Percentiles rank a stretch among this genome's conserved stretches.
phyloP scores from a whole-genome alignment of 1,140 invertebrate species.

The Cheumatopsyche charites region DNA sequence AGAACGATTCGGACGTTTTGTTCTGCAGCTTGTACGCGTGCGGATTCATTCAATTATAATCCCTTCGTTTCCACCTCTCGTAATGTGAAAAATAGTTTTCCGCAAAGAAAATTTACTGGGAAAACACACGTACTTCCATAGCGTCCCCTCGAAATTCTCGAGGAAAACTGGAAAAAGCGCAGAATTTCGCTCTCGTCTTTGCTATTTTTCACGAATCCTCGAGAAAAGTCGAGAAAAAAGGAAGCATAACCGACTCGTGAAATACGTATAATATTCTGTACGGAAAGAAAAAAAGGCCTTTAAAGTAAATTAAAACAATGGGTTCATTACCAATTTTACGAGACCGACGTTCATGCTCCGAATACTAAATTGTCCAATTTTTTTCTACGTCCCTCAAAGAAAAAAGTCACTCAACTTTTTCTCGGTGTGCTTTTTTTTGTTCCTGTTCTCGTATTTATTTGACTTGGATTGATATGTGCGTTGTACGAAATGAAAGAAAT shows the following conservation, averaged over 20 bases:
- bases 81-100: conserved; percentile 27
- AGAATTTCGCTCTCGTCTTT: conserved; percentile 2
- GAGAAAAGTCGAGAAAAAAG: background rate
- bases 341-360: conserved; percentile 23
- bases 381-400: conserved; percentile 15
- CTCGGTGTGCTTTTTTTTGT: background rate
- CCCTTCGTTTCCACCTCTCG: conserved; percentile 29
- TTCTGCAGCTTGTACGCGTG: conserved; percentile 1
- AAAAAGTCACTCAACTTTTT: conserved; percentile 2
- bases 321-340: conserved; percentile 28
- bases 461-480: conserved; percentile 5
- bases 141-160: background rate
- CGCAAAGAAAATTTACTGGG: conserved; percentile 8
- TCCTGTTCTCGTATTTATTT: background rate
- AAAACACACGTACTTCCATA: conserved; percentile 7
- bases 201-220: conserved; percentile 12
- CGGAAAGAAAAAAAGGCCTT: conserved; percentile 10
- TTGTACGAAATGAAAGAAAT: background rate
- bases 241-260: background rate
- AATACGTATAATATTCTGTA: background rate
- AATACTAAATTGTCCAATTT: conserved; percentile 26
- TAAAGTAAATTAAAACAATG: conserved; percentile 28
- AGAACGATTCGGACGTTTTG: conserved; percentile 1
- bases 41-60: conserved; percentile 38
- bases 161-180: conserved; percentile 15